Evolutionary conservation across 2,888 invertebrate species (phyloP).

Genomic region (Meiosimyza decipiens): DNA sequence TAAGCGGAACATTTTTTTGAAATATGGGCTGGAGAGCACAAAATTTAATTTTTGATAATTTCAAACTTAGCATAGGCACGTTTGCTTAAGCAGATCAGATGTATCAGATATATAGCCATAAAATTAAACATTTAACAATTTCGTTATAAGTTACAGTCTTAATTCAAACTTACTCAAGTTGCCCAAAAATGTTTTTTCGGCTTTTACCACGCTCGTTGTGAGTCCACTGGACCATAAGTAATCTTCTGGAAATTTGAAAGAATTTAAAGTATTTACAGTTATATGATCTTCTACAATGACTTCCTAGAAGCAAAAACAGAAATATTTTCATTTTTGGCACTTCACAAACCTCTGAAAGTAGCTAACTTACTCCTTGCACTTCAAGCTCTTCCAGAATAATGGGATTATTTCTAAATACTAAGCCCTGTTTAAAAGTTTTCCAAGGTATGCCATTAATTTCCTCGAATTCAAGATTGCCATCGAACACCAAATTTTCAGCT

Average conservation of each 20-base stretch:
- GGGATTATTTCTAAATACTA: constrained; percentile 67
- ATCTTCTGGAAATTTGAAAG: constrained; percentile 69
- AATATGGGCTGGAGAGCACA: no score
- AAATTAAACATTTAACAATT: no score
- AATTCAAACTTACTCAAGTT: constrained; percentile 55
- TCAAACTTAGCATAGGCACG: no score
- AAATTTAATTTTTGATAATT: no score
- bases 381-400: constrained; percentile 63
- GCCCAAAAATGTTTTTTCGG: constrained; percentile 67
- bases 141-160: no score
- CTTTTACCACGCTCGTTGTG: constrained; percentile 62
- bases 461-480: constrained; percentile 57
- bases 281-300: constrained; percentile 61
- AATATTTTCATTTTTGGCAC: not conserved
- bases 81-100: no score
- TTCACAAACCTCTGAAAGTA: not conserved
- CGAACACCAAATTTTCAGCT: constrained; percentile 44
- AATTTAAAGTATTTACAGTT: constrained; percentile 66
- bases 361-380: constrained; percentile 68
- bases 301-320: constrained; percentile 58
- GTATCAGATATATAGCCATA: no score
- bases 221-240: constrained; percentile 66
- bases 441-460: constrained; percentile 69
- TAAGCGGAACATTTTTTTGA: no score
- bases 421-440: constrained; percentile 62